A percentile compares a stretch with the other conserved stretches of the same genome.
Conservation (phyloP, 1,140 invertebrate species). For the Dendroctonus valens region DNA sequence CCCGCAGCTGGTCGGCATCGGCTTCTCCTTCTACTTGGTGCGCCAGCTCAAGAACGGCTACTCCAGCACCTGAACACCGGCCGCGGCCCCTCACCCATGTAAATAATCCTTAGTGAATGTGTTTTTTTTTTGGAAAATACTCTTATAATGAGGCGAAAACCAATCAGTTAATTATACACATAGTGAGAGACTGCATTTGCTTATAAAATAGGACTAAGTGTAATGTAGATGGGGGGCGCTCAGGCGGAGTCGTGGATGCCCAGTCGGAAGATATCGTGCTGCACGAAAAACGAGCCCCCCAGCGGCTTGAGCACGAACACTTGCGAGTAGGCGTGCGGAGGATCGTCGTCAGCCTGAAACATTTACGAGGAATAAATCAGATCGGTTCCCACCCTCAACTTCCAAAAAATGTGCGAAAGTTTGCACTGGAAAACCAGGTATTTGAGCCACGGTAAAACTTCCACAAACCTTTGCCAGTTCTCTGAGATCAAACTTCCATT, state of each 20-base stretch:
- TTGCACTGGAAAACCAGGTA: background rate
- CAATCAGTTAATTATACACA: background rate
- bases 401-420: too few relatives aligned
- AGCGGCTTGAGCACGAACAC: slow-evolving; percentile 85
- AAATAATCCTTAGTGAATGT: slow-evolving; percentile 1
- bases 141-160: background rate
- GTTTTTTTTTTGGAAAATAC: slow-evolving; percentile 16
- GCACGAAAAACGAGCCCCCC: slow-evolving; percentile 81
- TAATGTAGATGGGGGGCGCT: slow-evolving; percentile 12
- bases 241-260: slow-evolving; percentile 77
- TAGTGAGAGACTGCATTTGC: slow-evolving; percentile 5
- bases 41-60: slow-evolving; percentile 39
- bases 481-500: background rate
- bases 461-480: too few relatives aligned
- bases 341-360: slow-evolving; percentile 85
- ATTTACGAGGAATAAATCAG: too few relatives aligned
- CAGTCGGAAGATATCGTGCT: slow-evolving; percentile 91
- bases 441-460: background rate
- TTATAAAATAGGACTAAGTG: background rate
- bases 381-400: too few relatives aligned
- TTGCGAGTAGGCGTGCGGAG: slow-evolving; percentile 86
- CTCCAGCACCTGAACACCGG: slow-evolving; percentile 23
- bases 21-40: slow-evolving; percentile 42
- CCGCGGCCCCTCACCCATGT: background rate
- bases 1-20: slow-evolving; percentile 39